These are phyloP conservation scores for Avahi laniger DNA, from an alignment of 2,797 vertebrate species.

Conservation along the genomic window DNA sequence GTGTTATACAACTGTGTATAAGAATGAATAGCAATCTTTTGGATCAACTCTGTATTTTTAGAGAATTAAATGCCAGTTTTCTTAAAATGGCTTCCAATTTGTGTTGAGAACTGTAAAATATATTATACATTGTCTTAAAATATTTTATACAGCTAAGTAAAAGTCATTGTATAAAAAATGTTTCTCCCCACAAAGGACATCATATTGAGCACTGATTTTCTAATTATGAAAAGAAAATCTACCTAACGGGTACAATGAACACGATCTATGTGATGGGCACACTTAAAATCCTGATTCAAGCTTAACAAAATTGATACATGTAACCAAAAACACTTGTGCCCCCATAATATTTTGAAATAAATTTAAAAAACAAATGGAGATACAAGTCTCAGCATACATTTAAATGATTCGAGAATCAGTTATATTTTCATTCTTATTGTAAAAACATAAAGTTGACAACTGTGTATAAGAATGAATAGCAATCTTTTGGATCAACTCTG, in stretches of 20 bases:
- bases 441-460: neutral
- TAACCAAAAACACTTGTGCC: no score
- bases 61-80: no score
- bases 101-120: no score
- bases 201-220: neutral
- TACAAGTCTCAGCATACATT: neutral
- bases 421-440: neutral
- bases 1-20: no score
- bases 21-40: no score
- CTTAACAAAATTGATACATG: no score
- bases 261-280: no score
- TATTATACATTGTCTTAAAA: neutral
- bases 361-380: no score
- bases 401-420: neutral
- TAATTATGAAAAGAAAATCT: neutral
- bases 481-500: neutral
- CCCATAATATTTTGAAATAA: no score
- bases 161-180: neutral
- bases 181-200: neutral
- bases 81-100: no score
- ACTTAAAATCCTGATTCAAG: no score
- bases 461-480: neutral
- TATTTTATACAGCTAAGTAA: neutral
- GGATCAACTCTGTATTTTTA: no score
- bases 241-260: neutral